Evolutionary conservation across 2,888 invertebrate species (phyloP).

Genomic region (Polietes domitor): DNA sequence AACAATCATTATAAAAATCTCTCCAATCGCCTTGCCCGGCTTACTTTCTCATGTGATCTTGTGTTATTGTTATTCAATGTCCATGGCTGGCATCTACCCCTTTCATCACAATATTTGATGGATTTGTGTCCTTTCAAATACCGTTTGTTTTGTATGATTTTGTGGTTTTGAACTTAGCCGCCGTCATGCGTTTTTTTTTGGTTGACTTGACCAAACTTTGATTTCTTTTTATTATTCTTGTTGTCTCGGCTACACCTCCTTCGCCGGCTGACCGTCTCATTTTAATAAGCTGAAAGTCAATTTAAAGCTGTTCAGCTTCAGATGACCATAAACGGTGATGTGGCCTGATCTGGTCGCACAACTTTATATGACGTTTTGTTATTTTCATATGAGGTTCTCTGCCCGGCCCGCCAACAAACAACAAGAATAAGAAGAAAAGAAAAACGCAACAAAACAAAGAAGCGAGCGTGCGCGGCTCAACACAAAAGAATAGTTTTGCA

Average conservation of each 20-base stretch:
- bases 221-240: not conserved
- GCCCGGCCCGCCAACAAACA: not conserved
- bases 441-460: not conserved
- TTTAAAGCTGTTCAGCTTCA: constrained; percentile 15
- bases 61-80: not conserved
- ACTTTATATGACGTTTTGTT: constrained; percentile 16
- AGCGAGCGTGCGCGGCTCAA: constrained; percentile 46
- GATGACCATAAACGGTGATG: constrained; percentile 29
- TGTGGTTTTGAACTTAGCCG: constrained; percentile 7
- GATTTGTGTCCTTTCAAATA: constrained; percentile 52
- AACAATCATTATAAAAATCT: not conserved
- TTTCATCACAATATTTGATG: constrained; percentile 31
- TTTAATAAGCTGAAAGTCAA: constrained; percentile 64
- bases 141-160: constrained; percentile 23
- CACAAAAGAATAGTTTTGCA: constrained; percentile 62
- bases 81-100: not conserved
- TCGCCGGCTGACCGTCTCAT: constrained; percentile 38
- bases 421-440: not conserved
- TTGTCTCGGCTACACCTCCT: not conserved
- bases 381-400: not conserved
- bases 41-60: not conserved
- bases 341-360: constrained; percentile 51
- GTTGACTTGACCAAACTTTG: not conserved
- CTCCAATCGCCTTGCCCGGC: not conserved
- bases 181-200: not conserved